phyloP scores from a whole-genome alignment of 1,140 invertebrate genomes.

The Panulirus ornatus region DNA sequence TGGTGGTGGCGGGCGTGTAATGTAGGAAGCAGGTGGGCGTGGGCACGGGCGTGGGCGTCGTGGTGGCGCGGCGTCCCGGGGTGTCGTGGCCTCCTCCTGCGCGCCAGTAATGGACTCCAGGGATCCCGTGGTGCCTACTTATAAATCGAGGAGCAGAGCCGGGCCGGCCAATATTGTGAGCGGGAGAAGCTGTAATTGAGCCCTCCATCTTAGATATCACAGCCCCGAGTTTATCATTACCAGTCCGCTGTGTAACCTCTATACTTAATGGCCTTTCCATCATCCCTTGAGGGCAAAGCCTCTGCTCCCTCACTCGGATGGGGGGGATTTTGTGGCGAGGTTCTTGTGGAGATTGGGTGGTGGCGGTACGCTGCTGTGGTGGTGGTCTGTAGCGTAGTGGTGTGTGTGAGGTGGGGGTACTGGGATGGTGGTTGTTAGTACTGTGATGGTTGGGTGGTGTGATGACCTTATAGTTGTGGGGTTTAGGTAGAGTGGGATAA shows the following conservation, averaged over 20 bases:
- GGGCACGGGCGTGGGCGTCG: background rate
- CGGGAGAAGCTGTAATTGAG: conserved; percentile 49
- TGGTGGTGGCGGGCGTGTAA: conserved; percentile 1
- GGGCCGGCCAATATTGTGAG: conserved; percentile 47
- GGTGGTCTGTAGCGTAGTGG: no score
- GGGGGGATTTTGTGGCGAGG: no score
- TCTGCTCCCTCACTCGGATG: background rate
- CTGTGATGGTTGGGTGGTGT: no score
- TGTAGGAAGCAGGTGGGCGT: background rate
- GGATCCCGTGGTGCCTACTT: conserved; percentile 48
- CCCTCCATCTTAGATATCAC: conserved; percentile 66
- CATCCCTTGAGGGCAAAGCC: background rate
- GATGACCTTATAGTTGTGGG: no score
- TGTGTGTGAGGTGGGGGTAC: no score
- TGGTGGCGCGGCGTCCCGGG: conserved; percentile 1
- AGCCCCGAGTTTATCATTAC: background rate
- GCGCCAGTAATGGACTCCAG: conserved; percentile 55
- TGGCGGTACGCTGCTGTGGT: no score
- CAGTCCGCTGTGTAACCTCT: conserved; percentile 6
- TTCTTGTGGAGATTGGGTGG: no score
- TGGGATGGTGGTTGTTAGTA: no score
- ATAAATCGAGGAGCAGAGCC: conserved; percentile 26
- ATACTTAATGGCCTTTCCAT: conserved; percentile 15
- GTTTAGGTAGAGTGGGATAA: no score
- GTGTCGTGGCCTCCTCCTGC: conserved; percentile 40